Conservation (phyloP, 2,113 vertebrate genomes). For the Beaufortia kweichowensis region DNA sequence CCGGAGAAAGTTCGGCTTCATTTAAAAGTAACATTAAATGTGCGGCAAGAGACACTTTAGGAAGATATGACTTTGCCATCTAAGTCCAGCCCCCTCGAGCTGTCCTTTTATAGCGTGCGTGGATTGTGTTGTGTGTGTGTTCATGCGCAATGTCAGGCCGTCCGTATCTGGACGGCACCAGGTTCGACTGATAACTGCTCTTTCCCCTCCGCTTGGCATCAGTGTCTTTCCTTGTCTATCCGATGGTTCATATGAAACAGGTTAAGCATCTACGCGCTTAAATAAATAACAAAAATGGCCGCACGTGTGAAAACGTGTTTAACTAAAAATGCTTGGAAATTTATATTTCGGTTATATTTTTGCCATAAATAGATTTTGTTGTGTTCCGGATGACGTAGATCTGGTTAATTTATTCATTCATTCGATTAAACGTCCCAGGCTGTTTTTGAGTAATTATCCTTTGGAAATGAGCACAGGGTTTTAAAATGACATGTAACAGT, state of each 20-base stretch:
- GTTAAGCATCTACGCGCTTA: constrained; percentile 39
- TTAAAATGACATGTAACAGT: not conserved
- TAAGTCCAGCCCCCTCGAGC: constrained; percentile 32
- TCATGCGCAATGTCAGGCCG: not conserved
- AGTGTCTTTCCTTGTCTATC: not conserved
- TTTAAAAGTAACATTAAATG: not conserved
- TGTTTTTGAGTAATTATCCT: not conserved
- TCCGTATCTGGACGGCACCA: not conserved
- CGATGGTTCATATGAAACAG: not conserved
- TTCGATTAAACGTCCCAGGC: not conserved
- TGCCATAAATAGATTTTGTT: not conserved
- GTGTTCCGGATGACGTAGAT: not conserved
- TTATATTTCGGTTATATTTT: not conserved
- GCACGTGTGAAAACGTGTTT: constrained; percentile 63
- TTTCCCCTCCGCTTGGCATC: not conserved
- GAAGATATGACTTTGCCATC: constrained; percentile 21
- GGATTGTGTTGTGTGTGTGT: constrained; percentile 12
- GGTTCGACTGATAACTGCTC: not conserved
- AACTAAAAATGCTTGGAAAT: constrained; percentile 17
- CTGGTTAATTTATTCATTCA: not conserved
- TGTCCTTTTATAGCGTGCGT: not conserved
- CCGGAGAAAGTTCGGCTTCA: not conserved
- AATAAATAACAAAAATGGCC: constrained; percentile 73
- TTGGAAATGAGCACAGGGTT: not conserved
- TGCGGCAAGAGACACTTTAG: constrained; percentile 11